Evolutionary conservation across 2,888 invertebrate genomes (phyloP).

Genomic region (Drosophila merina): DNA sequence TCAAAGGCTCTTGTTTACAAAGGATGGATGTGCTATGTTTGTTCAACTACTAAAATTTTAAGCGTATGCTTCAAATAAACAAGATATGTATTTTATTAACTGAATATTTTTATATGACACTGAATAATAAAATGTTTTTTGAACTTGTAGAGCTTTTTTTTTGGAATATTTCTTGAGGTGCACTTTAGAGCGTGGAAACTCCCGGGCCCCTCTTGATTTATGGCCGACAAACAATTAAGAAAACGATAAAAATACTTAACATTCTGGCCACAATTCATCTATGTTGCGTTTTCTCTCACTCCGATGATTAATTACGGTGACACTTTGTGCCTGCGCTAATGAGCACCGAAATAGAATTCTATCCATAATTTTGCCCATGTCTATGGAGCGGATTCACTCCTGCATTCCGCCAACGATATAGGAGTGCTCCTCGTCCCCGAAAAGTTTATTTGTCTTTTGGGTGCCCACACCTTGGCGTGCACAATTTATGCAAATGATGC

Average conservation of each 20-base stretch:
- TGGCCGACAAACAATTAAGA: constrained; percentile 68
- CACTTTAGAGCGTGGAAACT: neutral
- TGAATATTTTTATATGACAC: neutral
- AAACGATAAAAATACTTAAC: constrained; percentile 67
- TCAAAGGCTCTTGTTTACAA: constrained; percentile 64
- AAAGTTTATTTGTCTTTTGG: constrained; percentile 43
- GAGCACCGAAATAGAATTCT: constrained; percentile 68
- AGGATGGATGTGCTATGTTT: constrained; percentile 8
- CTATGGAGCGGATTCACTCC: constrained; percentile 38
- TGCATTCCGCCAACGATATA: neutral
- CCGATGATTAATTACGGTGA: constrained; percentile 71
- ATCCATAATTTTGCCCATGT: constrained; percentile 64
- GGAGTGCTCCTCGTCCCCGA: neutral
- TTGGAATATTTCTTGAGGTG: neutral
- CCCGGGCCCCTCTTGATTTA: constrained; percentile 54
- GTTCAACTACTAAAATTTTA: constrained; percentile 34
- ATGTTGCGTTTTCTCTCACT: constrained; percentile 29
- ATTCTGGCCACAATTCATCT: constrained; percentile 42
- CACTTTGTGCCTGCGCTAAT: constrained; percentile 69
- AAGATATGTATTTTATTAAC: neutral
- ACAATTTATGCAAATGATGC: constrained; percentile 73
- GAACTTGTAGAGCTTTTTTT: neutral
- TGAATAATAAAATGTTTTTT: neutral
- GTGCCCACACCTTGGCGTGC: constrained; percentile 31
- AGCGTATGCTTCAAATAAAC: constrained; percentile 7